Evolutionary conservation across 2,888 invertebrate genomes (phyloP).

Genomic region (Zhengitettix transpicula): DNA sequence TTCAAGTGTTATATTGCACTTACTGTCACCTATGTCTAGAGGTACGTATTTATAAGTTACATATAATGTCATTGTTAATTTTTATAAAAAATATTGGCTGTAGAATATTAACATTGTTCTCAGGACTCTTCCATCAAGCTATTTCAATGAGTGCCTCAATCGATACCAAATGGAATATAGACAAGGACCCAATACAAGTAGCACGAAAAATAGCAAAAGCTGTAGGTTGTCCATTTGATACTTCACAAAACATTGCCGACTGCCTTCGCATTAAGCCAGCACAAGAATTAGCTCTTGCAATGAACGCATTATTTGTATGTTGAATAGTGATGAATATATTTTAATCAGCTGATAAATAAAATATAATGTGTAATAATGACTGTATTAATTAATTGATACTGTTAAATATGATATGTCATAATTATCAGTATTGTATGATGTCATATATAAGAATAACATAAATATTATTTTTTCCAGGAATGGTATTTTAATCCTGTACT

Average conservation of each 20-base stretch:
- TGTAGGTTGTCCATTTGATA: neutral
- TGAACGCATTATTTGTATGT: neutral
- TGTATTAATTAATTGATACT: no score
- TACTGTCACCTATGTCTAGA: neutral
- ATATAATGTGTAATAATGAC: no score
- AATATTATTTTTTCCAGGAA: constrained; percentile 24
- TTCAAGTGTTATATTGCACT: neutral
- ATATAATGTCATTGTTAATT: no score
- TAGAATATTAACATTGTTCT: no score
- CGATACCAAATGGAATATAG: neutral
- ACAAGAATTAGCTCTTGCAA: neutral
- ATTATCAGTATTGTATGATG: no score
- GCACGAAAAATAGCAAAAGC: neutral
- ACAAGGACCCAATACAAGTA: neutral
- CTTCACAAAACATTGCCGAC: neutral
- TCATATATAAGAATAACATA: no score
- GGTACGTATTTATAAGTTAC: neutral
- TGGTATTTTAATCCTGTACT: constrained; percentile 34
- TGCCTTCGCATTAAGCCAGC: neutral
- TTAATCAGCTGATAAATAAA: no score
- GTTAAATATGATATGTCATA: no score
- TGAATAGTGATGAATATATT: no score
- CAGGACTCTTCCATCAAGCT: neutral
- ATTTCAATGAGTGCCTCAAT: neutral
- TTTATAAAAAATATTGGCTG: no score